Evolutionary conservation across 2,113 vertebrate genomes (phyloP).

Genomic region (Aptenodytes forsteri): DNA sequence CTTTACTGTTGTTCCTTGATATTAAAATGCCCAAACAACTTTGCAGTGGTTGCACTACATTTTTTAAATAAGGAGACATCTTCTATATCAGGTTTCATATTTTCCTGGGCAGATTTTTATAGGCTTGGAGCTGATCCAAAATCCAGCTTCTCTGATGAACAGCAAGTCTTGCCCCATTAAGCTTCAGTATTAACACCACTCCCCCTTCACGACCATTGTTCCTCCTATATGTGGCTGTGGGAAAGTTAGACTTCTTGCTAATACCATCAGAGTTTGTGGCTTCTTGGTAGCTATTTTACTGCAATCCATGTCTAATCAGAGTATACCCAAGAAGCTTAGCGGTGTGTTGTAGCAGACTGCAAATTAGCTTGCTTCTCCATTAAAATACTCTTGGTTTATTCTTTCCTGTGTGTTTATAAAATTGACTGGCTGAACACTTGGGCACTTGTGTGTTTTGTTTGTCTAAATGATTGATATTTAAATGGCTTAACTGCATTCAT

Average conservation of each 20-base stretch:
- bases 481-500: conserved; percentile 52
- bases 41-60: background rate
- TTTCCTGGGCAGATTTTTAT: background rate
- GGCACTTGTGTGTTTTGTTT: conserved; percentile 37
- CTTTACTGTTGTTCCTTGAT: background rate
- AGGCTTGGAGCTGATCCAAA: conserved; percentile 24
- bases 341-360: conserved; percentile 29
- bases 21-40: background rate
- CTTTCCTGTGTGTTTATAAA: conserved; percentile 31
- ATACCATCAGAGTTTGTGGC: background rate
- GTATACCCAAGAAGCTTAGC: conserved; percentile 9
- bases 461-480: conserved; percentile 56
- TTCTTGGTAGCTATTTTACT: conserved; percentile 46
- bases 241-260: conserved; percentile 26
- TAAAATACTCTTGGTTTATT: conserved; percentile 38
- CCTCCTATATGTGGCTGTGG: conserved; percentile 4
- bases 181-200: background rate
- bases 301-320: conserved; percentile 51
- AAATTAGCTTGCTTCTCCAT: conserved; percentile 51
- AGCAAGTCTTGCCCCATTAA: conserved; percentile 3
- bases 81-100: background rate
- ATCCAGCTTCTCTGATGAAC: background rate
- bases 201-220: background rate
- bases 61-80: background rate
- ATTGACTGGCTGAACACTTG: conserved; percentile 29